Evolutionary conservation across 2,797 vertebrate species (phyloP).

Genomic region (Pseudochromis fuscus): DNA sequence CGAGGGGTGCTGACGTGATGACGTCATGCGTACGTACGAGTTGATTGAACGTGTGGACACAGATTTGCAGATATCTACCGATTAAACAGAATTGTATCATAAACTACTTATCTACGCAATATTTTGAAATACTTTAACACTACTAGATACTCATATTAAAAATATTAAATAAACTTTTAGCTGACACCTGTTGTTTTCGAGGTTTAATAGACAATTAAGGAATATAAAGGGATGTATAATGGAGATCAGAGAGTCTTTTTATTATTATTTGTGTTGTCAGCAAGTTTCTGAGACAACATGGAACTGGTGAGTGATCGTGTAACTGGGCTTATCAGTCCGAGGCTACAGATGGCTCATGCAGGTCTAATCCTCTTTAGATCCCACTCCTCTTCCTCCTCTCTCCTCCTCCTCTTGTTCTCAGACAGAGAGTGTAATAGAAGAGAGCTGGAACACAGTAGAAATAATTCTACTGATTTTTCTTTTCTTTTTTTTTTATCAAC

Average conservation of each 20-base stretch:
- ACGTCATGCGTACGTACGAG: neutral
- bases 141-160: too few species aligned
- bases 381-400: constrained; percentile 31
- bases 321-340: constrained; percentile 32
- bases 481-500: neutral
- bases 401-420: neutral
- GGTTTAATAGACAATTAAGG: neutral
- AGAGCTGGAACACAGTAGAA: neutral
- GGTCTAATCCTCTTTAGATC: constrained; percentile 73
- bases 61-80: neutral
- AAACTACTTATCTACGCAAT: too few species aligned
- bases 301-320: neutral
- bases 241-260: neutral
- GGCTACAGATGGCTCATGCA: constrained; percentile 67
- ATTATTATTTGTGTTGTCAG: neutral
- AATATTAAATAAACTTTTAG: neutral
- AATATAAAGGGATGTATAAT: neutral
- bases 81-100: neutral
- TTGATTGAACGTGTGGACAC: neutral
- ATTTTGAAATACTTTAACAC: too few species aligned
- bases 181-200: neutral
- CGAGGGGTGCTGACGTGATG: neutral
- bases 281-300: neutral
- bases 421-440: neutral
- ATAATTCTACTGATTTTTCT: too few species aligned